A percentile compares a stretch with the other conserved stretches of the same genome.
Conservation (phyloP, 2,113 vertebrate species). For the Vimba vimba region DNA sequence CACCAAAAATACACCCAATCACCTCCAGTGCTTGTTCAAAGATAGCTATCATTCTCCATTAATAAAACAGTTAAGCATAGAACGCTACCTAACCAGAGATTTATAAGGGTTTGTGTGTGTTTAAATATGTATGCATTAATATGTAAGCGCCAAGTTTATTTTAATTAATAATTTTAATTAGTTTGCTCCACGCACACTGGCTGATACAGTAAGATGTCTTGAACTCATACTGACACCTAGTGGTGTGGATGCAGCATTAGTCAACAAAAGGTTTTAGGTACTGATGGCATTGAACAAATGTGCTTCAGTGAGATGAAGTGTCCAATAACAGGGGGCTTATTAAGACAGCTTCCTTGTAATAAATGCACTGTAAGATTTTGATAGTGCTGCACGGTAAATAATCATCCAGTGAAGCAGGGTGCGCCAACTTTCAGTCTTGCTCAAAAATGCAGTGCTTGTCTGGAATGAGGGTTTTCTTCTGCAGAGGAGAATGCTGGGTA, state of each 20-base stretch:
- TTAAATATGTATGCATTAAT: neutral
- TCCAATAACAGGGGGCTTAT: too few species aligned
- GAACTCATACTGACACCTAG: neutral
- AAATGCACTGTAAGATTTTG: neutral
- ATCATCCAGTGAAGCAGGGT: neutral
- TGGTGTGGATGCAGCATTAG: neutral
- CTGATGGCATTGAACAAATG: neutral
- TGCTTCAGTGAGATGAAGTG: too few species aligned
- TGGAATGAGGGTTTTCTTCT: constrained; percentile 18
- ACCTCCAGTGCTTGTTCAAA: constrained; percentile 10
- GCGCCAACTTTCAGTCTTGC: neutral
- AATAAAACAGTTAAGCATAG: neutral
- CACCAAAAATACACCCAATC: constrained; percentile 27
- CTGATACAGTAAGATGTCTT: neutral
- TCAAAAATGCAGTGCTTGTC: constrained; percentile 15
- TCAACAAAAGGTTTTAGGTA: neutral
- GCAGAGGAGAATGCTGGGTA: neutral
- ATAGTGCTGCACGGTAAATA: neutral
- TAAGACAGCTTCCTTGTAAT: neutral
- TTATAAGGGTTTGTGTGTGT: neutral
- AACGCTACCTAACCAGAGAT: neutral
- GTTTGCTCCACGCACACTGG: neutral
- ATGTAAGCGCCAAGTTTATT: too few species aligned
- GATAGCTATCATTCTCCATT: constrained; percentile 13
- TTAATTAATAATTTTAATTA: neutral